Conservation (phyloP, 2,888 invertebrate species). For the Pyrocoelia pectoralis region DNA sequence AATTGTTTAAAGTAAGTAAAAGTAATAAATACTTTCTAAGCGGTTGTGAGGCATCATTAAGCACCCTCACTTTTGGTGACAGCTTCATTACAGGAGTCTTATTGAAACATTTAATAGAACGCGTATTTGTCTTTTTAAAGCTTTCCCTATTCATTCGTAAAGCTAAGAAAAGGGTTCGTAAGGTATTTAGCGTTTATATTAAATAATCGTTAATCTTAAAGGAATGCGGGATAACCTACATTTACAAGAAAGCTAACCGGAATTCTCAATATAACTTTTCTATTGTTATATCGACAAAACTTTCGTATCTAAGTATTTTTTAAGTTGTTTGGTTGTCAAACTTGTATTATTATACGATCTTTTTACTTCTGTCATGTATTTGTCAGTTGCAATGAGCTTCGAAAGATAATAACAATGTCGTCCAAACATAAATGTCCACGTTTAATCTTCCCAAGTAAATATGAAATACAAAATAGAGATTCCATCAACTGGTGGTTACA, state of each 20-base stretch:
- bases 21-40: too few relatives aligned
- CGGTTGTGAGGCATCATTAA: too few relatives aligned
- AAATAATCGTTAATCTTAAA: neutral
- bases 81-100: too few relatives aligned
- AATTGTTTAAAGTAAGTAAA: too few relatives aligned
- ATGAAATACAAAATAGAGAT: slow-evolving; percentile 44
- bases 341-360: slow-evolving; percentile 6
- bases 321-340: slow-evolving; percentile 24
- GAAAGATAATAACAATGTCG: neutral
- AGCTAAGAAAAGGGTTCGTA: too few relatives aligned
- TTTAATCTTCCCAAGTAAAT: slow-evolving; percentile 40
- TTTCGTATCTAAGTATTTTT: slow-evolving; percentile 34
- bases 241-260: slow-evolving; percentile 4
- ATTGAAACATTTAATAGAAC: too few relatives aligned
- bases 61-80: too few relatives aligned
- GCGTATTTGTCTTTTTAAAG: too few relatives aligned
- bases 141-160: too few relatives aligned
- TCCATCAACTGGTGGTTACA: slow-evolving; percentile 50
- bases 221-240: neutral
- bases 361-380: neutral
- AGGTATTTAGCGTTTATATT: neutral
- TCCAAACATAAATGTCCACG: slow-evolving; percentile 34
- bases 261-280: slow-evolving; percentile 33
- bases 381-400: slow-evolving; percentile 3
- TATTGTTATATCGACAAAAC: slow-evolving; percentile 37